phyloP scores from a whole-genome alignment of 2,888 invertebrate species.

The Halictus quadricinctus region DNA sequence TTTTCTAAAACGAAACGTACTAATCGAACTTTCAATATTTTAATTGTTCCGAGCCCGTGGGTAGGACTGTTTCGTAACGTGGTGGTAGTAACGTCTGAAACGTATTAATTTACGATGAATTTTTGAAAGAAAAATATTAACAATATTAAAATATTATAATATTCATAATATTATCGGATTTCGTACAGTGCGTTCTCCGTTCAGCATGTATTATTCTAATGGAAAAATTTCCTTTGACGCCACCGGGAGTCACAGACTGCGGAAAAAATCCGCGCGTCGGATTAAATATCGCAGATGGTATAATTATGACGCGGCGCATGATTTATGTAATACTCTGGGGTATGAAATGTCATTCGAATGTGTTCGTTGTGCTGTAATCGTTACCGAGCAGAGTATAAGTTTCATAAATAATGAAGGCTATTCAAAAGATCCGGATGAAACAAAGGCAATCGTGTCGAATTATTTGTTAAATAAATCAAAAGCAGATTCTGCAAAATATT shows the following conservation, averaged over 20 bases:
- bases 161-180: background rate
- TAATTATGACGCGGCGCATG: background rate
- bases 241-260: no score
- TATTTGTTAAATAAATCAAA: background rate
- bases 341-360: background rate
- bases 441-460: background rate
- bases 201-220: no score
- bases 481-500: background rate
- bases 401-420: background rate
- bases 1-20: no score
- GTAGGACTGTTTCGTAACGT: background rate
- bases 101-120: conserved; percentile 9
- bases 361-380: background rate
- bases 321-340: background rate
- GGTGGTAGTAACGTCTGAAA: background rate
- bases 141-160: no score
- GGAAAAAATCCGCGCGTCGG: background rate
- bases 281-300: conserved; percentile 5
- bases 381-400: background rate
- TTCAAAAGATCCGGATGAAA: background rate
- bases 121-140: background rate
- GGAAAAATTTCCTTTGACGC: background rate
- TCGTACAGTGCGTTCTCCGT: background rate
- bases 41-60: background rate
- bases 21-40: no score